phyloP scores from a whole-genome alignment of 2,797 vertebrate genomes.

The Acestrorhynchus altus region DNA sequence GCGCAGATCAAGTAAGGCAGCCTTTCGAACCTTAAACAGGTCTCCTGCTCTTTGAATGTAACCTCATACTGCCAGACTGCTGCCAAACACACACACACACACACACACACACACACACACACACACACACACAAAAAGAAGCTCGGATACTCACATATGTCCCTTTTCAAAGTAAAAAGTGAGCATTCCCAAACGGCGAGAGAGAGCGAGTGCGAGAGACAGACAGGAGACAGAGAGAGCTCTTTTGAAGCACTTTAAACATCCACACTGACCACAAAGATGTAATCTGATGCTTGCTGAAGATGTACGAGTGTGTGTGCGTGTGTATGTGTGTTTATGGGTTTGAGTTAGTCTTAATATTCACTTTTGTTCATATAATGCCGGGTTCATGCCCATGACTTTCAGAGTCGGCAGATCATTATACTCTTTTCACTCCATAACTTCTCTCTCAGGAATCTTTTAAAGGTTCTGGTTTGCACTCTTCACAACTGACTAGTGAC shows the following conservation, averaged over 20 bases:
- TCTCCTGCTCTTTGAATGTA: conserved; percentile 14
- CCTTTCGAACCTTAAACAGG: conserved; percentile 21
- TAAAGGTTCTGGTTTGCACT: too few relatives aligned
- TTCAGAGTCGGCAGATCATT: too few relatives aligned
- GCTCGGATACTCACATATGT: conserved; percentile 13
- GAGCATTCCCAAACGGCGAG: conserved; percentile 20
- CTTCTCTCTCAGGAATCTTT: too few relatives aligned
- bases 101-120: neutral
- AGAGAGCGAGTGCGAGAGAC: neutral
- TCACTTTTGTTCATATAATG: neutral
- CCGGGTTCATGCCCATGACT: too few relatives aligned
- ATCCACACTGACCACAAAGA: conserved; percentile 44
- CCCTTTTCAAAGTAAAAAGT: conserved; percentile 8
- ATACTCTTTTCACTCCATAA: too few relatives aligned
- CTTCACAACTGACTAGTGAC: too few relatives aligned
- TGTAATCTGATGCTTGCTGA: conserved; percentile 52
- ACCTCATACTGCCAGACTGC: conserved; percentile 28
- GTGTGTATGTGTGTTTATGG: neutral
- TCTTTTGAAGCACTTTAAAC: conserved; percentile 46
- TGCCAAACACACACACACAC: conserved; percentile 21
- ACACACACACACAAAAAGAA: conserved; percentile 1
- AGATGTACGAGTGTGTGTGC: too few relatives aligned
- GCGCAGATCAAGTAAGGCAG: neutral
- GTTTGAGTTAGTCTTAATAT: conserved; percentile 24
- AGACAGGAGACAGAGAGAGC: conserved; percentile 11